These are phyloP conservation scores for Falco novaeseelandiae DNA, from an alignment of 2,797 vertebrate genomes.

Conservation along the genomic window DNA sequence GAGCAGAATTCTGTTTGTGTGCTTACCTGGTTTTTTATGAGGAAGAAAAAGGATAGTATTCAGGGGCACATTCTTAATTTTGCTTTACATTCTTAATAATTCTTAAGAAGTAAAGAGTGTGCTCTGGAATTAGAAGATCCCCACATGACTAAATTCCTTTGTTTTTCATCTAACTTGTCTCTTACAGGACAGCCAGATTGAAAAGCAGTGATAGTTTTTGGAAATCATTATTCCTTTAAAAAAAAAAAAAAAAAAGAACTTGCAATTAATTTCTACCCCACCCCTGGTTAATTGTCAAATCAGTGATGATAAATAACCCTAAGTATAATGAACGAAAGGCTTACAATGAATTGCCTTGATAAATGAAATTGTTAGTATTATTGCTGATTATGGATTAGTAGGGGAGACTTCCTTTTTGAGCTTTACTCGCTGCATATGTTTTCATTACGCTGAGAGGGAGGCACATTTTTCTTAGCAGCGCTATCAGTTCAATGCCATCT, in stretches of 20 bases:
- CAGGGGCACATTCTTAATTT: neutral
- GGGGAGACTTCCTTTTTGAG: constrained; percentile 23
- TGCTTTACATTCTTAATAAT: too few species aligned
- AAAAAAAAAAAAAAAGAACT: neutral
- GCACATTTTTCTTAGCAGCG: neutral
- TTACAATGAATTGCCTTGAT: neutral
- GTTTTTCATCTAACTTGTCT: neutral
- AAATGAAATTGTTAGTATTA: neutral
- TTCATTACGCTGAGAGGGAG: neutral
- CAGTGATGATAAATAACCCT: neutral
- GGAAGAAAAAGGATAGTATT: neutral
- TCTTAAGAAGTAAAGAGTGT: neutral
- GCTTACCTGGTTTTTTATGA: neutral
- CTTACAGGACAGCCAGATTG: neutral
- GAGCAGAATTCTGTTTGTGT: neutral
- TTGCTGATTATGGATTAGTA: neutral
- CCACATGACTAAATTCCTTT: neutral
- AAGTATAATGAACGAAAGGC: neutral
- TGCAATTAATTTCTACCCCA: neutral
- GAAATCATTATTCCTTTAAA: neutral
- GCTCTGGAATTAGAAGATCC: neutral
- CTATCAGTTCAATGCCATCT: neutral
- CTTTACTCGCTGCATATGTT: neutral
- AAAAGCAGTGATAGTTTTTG: neutral
- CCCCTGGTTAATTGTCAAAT: neutral